Conservation (phyloP, 2,888 invertebrate species). For the Exephanes ischioxanthus region DNA sequence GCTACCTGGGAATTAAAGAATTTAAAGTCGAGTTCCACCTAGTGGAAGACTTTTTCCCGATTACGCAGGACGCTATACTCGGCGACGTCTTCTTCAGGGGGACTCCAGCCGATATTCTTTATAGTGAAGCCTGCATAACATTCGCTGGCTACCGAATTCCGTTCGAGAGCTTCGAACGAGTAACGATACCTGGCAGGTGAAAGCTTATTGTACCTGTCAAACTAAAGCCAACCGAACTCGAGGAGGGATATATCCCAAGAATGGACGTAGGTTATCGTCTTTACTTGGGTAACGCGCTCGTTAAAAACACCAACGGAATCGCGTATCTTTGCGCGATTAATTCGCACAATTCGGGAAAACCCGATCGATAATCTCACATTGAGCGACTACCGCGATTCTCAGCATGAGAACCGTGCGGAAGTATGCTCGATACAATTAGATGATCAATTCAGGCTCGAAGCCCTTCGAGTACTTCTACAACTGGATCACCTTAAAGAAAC, state of each 20-base stretch:
- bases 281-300: conserved; percentile 38
- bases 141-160: conserved; percentile 19
- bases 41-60: conserved; percentile 10
- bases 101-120: conserved; percentile 34
- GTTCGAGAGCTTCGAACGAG: conserved; percentile 35
- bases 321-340: conserved; percentile 32
- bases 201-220: not conserved
- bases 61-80: conserved; percentile 29
- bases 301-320: conserved; percentile 10
- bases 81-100: conserved; percentile 23
- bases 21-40: conserved; percentile 30
- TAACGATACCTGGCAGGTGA: conserved; percentile 19
- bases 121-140: conserved; percentile 27
- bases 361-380: not conserved
- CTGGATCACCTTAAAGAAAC: not conserved
- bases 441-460: too few relatives aligned
- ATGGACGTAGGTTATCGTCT: conserved; percentile 9
- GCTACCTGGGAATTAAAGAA: not conserved
- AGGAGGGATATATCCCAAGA: conserved; percentile 25
- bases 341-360: not conserved
- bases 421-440: too few relatives aligned
- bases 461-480: not conserved
- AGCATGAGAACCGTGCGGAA: not conserved
- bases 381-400: not conserved
- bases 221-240: conserved; percentile 2